These are phyloP conservation scores for Tipula lateralis DNA, from an alignment of 2,888 invertebrate genomes.

Conservation along the genomic window DNA sequence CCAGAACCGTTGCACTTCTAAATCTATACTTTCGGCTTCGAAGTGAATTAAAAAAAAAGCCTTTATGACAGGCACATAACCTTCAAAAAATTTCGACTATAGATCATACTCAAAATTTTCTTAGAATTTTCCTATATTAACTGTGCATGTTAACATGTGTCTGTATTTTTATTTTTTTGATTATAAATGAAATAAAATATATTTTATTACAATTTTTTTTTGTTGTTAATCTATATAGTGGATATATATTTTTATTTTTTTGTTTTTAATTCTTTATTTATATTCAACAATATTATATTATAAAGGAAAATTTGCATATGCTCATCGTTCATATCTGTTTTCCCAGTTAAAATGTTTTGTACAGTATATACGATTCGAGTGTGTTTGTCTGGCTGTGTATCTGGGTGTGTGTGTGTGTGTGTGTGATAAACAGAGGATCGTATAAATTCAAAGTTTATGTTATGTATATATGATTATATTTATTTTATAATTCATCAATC, in stretches of 20 bases:
- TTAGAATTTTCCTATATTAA: not conserved
- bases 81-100: not conserved
- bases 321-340: constrained; percentile 11
- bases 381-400: too few relatives aligned
- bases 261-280: constrained; percentile 19
- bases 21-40: too few relatives aligned
- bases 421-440: not conserved
- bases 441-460: constrained; percentile 11
- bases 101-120: not conserved
- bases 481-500: constrained; percentile 24
- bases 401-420: not conserved
- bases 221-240: constrained; percentile 24
- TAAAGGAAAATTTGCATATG: constrained; percentile 1
- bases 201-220: not conserved
- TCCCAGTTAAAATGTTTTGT: not conserved
- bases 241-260: not conserved
- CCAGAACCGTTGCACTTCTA: too few relatives aligned
- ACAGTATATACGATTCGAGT: too few relatives aligned
- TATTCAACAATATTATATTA: not conserved
- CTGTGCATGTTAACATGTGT: not conserved
- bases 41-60: too few relatives aligned
- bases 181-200: constrained; percentile 8
- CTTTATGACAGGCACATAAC: not conserved
- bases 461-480: not conserved
- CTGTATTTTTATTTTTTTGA: not conserved